Conservation (phyloP, 2,888 invertebrate species). For the Lycophotia porphyrea region DNA sequence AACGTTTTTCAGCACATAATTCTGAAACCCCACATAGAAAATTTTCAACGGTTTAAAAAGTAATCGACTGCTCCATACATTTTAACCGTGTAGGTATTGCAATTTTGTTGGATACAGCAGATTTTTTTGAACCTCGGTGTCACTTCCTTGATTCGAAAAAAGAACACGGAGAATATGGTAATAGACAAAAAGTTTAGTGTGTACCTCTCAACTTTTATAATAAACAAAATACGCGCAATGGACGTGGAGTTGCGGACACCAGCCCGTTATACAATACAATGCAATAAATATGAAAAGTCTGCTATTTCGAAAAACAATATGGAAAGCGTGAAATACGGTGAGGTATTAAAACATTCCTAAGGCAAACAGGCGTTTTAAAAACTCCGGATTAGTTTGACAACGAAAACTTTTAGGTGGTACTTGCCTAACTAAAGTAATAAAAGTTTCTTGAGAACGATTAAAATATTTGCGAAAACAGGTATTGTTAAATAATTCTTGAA, state of each 20-base stretch:
- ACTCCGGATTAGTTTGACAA: slow-evolving; percentile 19
- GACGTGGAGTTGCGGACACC: too few species aligned
- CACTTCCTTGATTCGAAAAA: not conserved
- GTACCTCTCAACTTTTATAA: too few species aligned
- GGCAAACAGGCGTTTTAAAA: not conserved
- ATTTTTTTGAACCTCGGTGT: too few species aligned
- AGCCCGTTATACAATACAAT: too few species aligned
- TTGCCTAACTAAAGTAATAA: slow-evolving; percentile 1
- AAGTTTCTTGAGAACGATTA: slow-evolving; percentile 3
- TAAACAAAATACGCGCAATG: too few species aligned
- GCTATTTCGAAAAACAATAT: not conserved
- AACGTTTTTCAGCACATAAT: too few species aligned
- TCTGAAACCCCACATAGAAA: too few species aligned
- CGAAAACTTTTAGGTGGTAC: slow-evolving; percentile 31
- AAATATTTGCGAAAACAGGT: not conserved
- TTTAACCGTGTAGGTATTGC: too few species aligned
- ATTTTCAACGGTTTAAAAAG: too few species aligned
- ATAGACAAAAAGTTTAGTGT: not conserved
- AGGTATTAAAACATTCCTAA: not conserved
- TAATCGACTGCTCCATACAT: too few species aligned
- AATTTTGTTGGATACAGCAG: too few species aligned
- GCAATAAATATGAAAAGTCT: not conserved
- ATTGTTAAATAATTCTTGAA: not conserved
- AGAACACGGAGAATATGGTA: not conserved
- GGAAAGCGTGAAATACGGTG: not conserved